Base-by-base conservation (phyloP, 2,888 invertebrate genomes). In the Caenorhabditis macrosperma region DNA sequence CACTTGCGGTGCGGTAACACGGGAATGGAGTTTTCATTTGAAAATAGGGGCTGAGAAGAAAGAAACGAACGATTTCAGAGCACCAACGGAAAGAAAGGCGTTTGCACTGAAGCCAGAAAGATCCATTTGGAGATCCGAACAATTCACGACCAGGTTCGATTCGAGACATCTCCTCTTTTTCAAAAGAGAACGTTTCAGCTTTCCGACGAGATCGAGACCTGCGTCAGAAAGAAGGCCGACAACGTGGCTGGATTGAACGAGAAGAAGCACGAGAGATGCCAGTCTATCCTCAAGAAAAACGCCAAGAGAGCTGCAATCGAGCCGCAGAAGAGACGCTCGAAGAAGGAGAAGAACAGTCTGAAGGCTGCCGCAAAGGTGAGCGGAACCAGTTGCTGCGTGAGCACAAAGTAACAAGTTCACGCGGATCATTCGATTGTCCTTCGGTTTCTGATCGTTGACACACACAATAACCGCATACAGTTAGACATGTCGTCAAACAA, bases 331-430 rank as follows among this genome's bases (percentile, higher is more conserved):
- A 68, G 80, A 33, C 12, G 59, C 38, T 66, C 69, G 2, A 75
- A 76, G 50, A 80, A 80, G 44, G 80, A 80, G 61, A 80, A 80
- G 57, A 80, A 76, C 48, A 76, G 80, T 61, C 55, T 75, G 80
- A 80, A 80, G 17, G 80, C 75, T 0, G 80, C 80, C 4, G 64
- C 75, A 0, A 80, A 64, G 69, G 80, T 80, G 12, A 52, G 54
- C 38, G n/a, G 44, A 38, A 46, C 26, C 24, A 46, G 26, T 44
- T 26, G n/a, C 28, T 7, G n/a, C n/a, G n/a, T 3, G 44, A 38
- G 38, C 15, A 9, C 9, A 15, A 38, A 38, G 38, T 15, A 9
- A 38, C 17, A 44, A n/a, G 44, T 44, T 44, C 44, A 44, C 44
- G 1, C 10, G 4, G 44, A 44, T 9, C 44, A 44, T 4, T 20